Percentiles rank a stretch among this genome's conserved stretches.
Evolutionary conservation across 2,797 vertebrate species (phyloP).

Genomic region (Ctenopoma multispine): DNA sequence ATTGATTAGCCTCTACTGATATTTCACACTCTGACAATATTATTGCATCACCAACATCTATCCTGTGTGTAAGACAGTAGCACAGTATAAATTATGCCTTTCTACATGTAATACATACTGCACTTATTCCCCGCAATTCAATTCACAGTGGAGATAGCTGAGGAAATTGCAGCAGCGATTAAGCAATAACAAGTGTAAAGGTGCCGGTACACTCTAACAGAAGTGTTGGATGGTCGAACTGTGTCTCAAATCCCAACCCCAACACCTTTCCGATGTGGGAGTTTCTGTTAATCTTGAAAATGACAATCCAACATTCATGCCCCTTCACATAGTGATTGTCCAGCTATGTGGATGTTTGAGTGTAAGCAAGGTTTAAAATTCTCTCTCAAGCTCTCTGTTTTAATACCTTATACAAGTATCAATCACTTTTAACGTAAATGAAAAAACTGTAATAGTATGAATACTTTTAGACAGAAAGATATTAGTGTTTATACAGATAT

Average conservation of each 20-base stretch:
- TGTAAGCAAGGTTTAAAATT: background rate
- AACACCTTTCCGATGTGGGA: background rate
- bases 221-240: background rate
- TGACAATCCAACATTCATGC: background rate
- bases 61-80: slow-evolving; percentile 27
- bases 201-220: background rate
- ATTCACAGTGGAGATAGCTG: slow-evolving; percentile 24
- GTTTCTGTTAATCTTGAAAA: background rate
- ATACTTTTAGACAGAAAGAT: too few species aligned
- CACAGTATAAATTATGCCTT: slow-evolving; percentile 36
- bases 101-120: slow-evolving; percentile 13
- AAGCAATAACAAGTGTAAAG: slow-evolving; percentile 4
- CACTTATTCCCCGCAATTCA: slow-evolving; percentile 14
- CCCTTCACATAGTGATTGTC: background rate
- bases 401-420: background rate
- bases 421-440: background rate
- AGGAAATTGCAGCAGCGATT: slow-evolving; percentile 23
- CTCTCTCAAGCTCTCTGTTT: background rate
- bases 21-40: slow-evolving; percentile 72
- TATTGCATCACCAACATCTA: slow-evolving; percentile 69
- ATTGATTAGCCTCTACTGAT: slow-evolving; percentile 75
- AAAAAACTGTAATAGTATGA: background rate
- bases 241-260: background rate
- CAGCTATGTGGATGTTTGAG: background rate
- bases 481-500: too few species aligned